phyloP scores from a whole-genome alignment of 2,888 invertebrate species.

The Zygaena filipendulae region DNA sequence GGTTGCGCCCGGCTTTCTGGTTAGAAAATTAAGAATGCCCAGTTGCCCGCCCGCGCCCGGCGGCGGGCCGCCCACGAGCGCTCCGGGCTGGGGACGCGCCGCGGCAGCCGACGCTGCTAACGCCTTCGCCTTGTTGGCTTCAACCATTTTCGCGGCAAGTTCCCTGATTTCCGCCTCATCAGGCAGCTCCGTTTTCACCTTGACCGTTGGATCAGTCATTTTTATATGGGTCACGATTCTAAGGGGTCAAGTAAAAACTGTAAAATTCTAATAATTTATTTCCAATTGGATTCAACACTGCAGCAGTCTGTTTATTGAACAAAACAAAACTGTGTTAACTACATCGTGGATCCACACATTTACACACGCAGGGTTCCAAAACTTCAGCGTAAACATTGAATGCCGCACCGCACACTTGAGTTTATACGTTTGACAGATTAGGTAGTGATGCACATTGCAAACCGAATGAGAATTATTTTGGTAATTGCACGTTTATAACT shows the following conservation, averaged over 20 bases:
- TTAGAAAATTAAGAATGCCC: constrained; percentile 72
- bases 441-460: constrained; percentile 20
- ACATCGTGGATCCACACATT: background rate
- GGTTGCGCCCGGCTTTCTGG: constrained; percentile 44
- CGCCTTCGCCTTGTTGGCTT: constrained; percentile 79
- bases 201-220: constrained; percentile 47
- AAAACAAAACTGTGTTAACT: too few relatives aligned
- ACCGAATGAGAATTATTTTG: too few relatives aligned
- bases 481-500: constrained; percentile 33
- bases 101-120: constrained; percentile 58
- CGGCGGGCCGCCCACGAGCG: constrained; percentile 34
- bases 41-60: constrained; percentile 54
- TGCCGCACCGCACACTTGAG: constrained; percentile 31
- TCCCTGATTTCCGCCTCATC: constrained; percentile 91
- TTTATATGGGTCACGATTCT: constrained; percentile 23
- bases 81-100: constrained; percentile 56
- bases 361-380: too few relatives aligned
- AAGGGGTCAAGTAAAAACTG: too few relatives aligned
- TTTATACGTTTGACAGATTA: constrained; percentile 50
- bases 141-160: constrained; percentile 88
- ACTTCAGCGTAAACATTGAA: constrained; percentile 53
- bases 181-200: constrained; percentile 78
- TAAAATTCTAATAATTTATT: too few relatives aligned
- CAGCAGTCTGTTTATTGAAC: too few relatives aligned
- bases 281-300: too few relatives aligned